These are phyloP conservation scores for Etheostoma nigrum DNA, from an alignment of 2,797 vertebrate genomes.

Conservation along the genomic window DNA sequence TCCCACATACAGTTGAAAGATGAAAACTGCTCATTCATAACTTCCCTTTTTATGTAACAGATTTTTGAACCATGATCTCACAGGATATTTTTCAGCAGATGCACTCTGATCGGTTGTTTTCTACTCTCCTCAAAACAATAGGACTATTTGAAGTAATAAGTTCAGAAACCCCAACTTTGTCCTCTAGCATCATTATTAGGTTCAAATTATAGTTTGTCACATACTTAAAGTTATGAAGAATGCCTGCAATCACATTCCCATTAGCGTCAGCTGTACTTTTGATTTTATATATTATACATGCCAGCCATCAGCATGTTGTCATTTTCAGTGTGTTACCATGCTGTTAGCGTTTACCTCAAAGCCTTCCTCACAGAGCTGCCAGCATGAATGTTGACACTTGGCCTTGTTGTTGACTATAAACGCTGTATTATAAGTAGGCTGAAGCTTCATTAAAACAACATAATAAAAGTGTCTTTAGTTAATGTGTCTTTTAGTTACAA, in stretches of 20 bases:
- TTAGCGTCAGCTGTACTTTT: neutral
- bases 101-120: neutral
- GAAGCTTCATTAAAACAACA: neutral
- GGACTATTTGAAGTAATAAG: neutral
- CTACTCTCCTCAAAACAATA: neutral
- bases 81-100: neutral
- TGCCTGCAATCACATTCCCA: neutral
- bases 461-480: neutral
- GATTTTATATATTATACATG: neutral
- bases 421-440: neutral
- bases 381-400: neutral
- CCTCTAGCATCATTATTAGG: neutral
- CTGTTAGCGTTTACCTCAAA: neutral
- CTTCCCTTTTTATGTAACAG: neutral
- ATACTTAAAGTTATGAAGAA: conserved; percentile 1
- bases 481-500: conserved; percentile 9
- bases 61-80: neutral
- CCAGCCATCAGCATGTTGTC: neutral
- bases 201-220: conserved; percentile 1
- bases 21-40: neutral
- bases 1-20: neutral
- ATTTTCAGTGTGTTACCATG: neutral
- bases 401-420: neutral
- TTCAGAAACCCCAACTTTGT: neutral
- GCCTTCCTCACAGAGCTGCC: neutral